Base-by-base conservation (phyloP, 1,140 invertebrate genomes). In the Adelges cooleyi region DNA sequence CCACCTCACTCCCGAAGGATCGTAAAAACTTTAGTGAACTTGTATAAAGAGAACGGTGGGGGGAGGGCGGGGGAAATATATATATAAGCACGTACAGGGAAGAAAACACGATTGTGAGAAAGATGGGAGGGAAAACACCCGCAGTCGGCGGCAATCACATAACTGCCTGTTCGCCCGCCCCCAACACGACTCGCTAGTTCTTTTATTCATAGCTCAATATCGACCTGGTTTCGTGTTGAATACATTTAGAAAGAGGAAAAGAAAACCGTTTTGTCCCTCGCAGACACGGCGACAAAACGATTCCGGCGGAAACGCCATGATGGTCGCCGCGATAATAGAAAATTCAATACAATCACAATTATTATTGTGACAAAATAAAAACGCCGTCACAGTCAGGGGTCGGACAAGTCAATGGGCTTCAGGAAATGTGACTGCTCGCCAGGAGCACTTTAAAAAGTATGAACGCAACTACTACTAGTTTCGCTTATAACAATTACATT, bases 11-110 rank as follows among this genome's bases (percentile, higher is more conserved):
- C 56, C 56, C 56, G n/a, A 48, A 62, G 56, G 56, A 42, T 48
- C 56, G 56, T 62, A 62, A 62, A 62, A 62, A 62, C 56, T 62
- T 62, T 62, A 6, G 25, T n/a, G n/a, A 51, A 27, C 29, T 51
- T 65, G 53, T 20, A 50, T 22, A 20, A 22, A 20, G 52, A 17
- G 65, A 53, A 49, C 13, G n/a, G 65, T 22, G 46, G 3, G 9
- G 36, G 46, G 22, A 23, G 22, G 49, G 42, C 15, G 10, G 4
- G 33, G 27, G 17, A 62, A 23, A 22, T 23, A 33, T 33, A 5
- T 23, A 48, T 33, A 5, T 23, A 48, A 59, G 44, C 20, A 62
- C 25, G 33, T 29, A n/a, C n/a, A 33, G 29, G 23, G 48, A 29
- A 42, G 40, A 51, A 65, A 52, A 53, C 46, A 48, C 42, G 48